Conservation (phyloP, 2,113 vertebrate species). For the Furnarius figulus region DNA sequence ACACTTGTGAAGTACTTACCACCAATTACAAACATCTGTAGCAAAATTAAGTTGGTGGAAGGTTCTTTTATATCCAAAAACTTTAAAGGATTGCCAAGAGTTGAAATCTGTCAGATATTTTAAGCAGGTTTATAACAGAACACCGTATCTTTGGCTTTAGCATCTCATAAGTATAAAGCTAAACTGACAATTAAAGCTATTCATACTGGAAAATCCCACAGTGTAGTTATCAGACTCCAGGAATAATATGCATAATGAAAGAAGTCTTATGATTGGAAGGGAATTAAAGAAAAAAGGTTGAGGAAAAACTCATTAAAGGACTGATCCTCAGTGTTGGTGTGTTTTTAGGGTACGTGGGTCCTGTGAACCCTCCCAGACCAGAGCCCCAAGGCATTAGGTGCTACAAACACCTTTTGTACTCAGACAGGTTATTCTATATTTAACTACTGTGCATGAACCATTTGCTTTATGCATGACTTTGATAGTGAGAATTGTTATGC, state of each 20-base stretch:
- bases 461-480: background rate
- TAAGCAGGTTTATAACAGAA: background rate
- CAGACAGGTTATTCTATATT: background rate
- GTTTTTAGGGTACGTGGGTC: background rate
- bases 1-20: background rate
- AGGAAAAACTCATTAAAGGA: background rate
- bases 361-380: background rate
- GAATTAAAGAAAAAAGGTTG: background rate
- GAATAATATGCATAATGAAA: constrained; percentile 19
- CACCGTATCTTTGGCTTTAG: background rate
- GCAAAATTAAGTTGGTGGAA: background rate
- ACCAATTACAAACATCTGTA: background rate
- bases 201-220: background rate
- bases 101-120: background rate
- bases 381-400: background rate
- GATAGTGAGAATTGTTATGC: background rate
- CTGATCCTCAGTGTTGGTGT: background rate
- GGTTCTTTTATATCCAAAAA: background rate
- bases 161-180: background rate
- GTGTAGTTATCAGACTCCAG: background rate
- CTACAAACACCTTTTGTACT: background rate
- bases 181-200: constrained; percentile 37
- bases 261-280: background rate
- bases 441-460: background rate
- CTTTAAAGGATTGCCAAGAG: constrained; percentile 16